Percentiles rank a stretch among this genome's conserved stretches.
Evolutionary conservation across 2,113 vertebrate genomes (phyloP).

Genomic region (Perccottus glenii): DNA sequence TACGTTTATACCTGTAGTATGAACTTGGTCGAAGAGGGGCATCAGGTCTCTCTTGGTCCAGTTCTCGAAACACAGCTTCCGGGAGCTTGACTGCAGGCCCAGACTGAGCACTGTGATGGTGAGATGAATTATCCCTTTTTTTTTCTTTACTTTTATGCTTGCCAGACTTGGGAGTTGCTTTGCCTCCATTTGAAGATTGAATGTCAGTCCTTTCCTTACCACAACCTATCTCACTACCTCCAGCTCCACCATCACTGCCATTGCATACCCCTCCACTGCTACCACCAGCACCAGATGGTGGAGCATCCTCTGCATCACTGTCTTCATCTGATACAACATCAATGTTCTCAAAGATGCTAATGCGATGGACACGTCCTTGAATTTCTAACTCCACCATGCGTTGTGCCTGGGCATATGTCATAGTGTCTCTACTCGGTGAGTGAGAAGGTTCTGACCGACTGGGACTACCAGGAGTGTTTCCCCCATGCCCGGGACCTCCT

Average conservation of each 20-base stretch:
- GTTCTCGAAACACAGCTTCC: conserved; percentile 93
- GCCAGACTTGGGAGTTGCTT: conserved; percentile 89
- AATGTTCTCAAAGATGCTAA: conserved; percentile 97
- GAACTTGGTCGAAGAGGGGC: conserved; percentile 90
- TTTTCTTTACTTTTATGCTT: conserved; percentile 99
- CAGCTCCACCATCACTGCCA: conserved; percentile 71
- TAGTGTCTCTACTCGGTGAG: conserved; percentile 91
- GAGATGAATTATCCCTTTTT: conserved; percentile 88
- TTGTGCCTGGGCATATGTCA: conserved; percentile 97
- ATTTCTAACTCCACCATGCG: conserved; percentile 97
- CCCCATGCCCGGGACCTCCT: conserved; percentile 64
- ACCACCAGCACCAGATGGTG: conserved; percentile 60
- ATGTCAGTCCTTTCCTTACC: conserved; percentile 90
- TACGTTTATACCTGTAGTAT: conserved; percentile 88
- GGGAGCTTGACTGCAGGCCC: conserved; percentile 93
- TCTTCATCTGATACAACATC: conserved; percentile 97
- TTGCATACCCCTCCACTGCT: conserved; percentile 71
- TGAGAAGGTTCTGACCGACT: conserved; percentile 90
- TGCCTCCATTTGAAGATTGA: conserved; percentile 80
- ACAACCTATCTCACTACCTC: conserved; percentile 80
- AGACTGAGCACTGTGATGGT: conserved; percentile 87
- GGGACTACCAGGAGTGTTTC: conserved; percentile 84
- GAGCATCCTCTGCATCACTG: conserved; percentile 86
- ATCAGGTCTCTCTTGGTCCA: conserved; percentile 93
- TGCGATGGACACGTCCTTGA: conserved; percentile 93